Conservation (phyloP, 2,113 vertebrate species). For the Pterophyllum scalare region DNA sequence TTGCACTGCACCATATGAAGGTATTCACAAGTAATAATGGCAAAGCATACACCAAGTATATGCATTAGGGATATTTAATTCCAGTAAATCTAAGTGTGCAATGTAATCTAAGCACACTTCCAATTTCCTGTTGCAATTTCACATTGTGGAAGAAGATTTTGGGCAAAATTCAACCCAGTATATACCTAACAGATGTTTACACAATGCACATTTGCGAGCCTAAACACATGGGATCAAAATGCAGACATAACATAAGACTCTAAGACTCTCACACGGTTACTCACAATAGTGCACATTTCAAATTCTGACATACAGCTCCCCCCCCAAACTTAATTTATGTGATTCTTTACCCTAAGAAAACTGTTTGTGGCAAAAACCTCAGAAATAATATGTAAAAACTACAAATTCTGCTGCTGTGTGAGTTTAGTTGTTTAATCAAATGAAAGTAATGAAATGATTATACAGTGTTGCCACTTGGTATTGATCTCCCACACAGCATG, state of each 20-base stretch:
- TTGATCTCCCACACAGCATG: constrained; percentile 8
- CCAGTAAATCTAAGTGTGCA: not conserved
- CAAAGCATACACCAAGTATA: not conserved
- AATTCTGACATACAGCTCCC: not conserved
- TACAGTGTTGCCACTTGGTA: not conserved
- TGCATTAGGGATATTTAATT: not conserved
- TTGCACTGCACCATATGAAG: constrained; percentile 17
- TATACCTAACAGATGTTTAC: constrained; percentile 38
- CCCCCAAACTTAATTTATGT: not conserved
- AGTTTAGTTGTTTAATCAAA: not conserved
- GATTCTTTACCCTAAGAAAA: not conserved
- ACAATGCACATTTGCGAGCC: constrained; percentile 3
- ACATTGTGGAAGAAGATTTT: not conserved
- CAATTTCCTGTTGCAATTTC: not conserved
- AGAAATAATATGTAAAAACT: not conserved
- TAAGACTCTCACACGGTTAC: not conserved
- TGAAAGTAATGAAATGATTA: not conserved
- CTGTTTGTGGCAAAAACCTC: not conserved
- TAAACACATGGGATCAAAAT: constrained; percentile 16
- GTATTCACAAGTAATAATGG: constrained; percentile 5
- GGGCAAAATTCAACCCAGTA: constrained; percentile 14
- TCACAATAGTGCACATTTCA: not conserved
- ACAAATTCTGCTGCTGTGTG: not conserved
- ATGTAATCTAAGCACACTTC: not conserved
- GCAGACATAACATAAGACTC: not conserved